Percentiles rank a stretch among this genome's conserved stretches.
Evolutionary conservation across 1,140 invertebrate genomes (phyloP).

Genomic region (Mycetomoellerius zeteki): DNA sequence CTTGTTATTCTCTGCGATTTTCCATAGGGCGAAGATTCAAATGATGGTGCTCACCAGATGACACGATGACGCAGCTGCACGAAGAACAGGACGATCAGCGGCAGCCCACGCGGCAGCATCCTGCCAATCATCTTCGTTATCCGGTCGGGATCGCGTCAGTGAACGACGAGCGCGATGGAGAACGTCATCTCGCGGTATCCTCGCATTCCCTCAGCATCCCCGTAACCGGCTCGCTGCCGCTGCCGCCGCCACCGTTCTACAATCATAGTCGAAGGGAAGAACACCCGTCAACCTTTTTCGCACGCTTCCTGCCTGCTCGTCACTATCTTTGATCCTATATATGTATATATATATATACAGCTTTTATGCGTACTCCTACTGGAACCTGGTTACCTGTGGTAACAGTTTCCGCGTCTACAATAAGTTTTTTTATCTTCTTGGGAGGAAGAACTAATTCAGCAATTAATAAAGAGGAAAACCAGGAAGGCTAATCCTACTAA

Average conservation of each 20-base stretch:
- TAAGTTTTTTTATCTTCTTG: not conserved
- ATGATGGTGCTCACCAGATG: conserved; percentile 79
- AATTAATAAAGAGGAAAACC: not conserved
- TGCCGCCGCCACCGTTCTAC: conserved; percentile 63
- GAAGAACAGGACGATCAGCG: conserved; percentile 77
- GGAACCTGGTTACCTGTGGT: too few species aligned
- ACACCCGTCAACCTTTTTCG: conserved; percentile 17
- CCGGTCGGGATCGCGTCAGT: conserved; percentile 76
- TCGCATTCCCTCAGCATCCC: conserved; percentile 77
- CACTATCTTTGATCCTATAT: not conserved
- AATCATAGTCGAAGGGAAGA: conserved; percentile 62
- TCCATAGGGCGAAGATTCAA: not conserved
- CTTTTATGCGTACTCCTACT: conserved; percentile 39
- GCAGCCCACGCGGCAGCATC: conserved; percentile 76
- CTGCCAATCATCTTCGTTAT: conserved; percentile 62
- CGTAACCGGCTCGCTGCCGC: conserved; percentile 55
- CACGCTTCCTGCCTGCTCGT: not conserved
- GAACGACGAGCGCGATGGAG: conserved; percentile 75
- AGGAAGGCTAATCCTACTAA: not conserved
- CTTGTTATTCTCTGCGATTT: not conserved
- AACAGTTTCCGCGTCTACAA: not conserved
- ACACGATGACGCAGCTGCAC: conserved; percentile 79
- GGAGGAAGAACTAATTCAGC: not conserved
- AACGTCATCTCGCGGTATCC: conserved; percentile 79
- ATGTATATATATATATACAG: too few species aligned